Base-by-base conservation (phyloP, 2,888 invertebrate genomes). In the Oscheius sp. region DNA sequence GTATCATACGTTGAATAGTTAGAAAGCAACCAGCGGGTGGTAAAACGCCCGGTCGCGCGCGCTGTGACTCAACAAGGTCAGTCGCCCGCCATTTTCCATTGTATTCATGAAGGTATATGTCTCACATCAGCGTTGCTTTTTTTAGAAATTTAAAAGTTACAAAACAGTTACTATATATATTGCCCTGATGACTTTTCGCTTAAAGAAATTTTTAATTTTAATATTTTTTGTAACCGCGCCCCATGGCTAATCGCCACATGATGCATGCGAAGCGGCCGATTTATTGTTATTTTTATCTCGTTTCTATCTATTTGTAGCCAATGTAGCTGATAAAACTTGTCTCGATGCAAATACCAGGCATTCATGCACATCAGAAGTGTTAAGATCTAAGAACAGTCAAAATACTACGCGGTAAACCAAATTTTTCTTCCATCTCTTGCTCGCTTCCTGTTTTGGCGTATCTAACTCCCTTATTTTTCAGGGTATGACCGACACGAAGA, bases 41-140 rank as follows among this genome's bases (percentile, higher is more conserved):
- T 39, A 23, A 61, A 42, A 33, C 45, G 61, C 25, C 34, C 45
- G 61, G 61, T 45, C 61, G 61, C 57, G 61, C 61, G 61, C 45
- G 45, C 29, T 29, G 31, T 61, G 61, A 61, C 61, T 61, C 61
- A 61, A 61, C 61, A 61, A 61, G 61, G 61, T 61, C 61, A 45
- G 45, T 20, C 45, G n/a, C 17, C 61, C n/a, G 42, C 42, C 20
- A 57, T 34, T 34, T 39, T 45, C 61, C 29, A 31, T 61, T 61
- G 61, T 61, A 61, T 61, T 25, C 61, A n/a, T 55, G 37, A 33
- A 37, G 50, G n/a, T n/a, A n/a, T 25, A 23, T 50, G 5, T 50
- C 10, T 25, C 6, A 17, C 50, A 8, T 8, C 17, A 8, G 15
- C 37, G 15, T 10, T 8, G 8, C 15, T 37, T 37, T 15, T 10